Base-by-base conservation (phyloP, 2,113 vertebrate species). In the Phyllostomus discolor region DNA sequence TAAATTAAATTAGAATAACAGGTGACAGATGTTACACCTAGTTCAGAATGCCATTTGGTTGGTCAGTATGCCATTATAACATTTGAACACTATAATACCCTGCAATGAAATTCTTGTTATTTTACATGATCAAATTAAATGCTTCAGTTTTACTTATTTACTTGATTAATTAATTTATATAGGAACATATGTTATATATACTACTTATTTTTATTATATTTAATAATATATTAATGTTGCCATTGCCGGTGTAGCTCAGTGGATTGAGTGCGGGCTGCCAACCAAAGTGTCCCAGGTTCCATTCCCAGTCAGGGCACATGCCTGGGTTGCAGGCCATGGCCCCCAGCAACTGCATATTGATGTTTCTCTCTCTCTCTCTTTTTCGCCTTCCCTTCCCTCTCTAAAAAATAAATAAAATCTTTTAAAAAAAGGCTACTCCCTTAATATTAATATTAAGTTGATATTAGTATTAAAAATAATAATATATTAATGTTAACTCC, bases 81-180 rank as follows among this genome's bases (percentile, higher is more conserved):
- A 28, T 75, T 26, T 79, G 57, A 92, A 87, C 4, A 33, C 4
- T 52, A 41, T 2, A 93, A 9, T 57, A 66, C 15, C 41, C 62
- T 48, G 35, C 16, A 92, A 10, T 64, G 20, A 17, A 94, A 15
- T 54, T 92, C 76, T 73, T 76, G 33, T 91, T 67, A 67, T 69
- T 78, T 41, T 67, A 7, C n/a, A 12, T 92, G 69, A 75, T 43
- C 41, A 67, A 80, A 70, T 86, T 50, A 62, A 46, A 46, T 66
- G 16, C 83, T 46, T 70, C 35, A 75, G 20, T 91, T 95, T 94
- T 72, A 86, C 41, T 95, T 28, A 70, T 75, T 95, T 96, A 76
- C 26, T 75, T 88, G 67, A 66, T 48, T 73, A 43, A 15, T 69
- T 80, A 48, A 88, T 52, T 64, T 96, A 66, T 66, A 66, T 82